These are phyloP conservation scores for Peromyscus attwateri DNA, from an alignment of 2,797 vertebrate genomes.

Conservation along the genomic window DNA sequence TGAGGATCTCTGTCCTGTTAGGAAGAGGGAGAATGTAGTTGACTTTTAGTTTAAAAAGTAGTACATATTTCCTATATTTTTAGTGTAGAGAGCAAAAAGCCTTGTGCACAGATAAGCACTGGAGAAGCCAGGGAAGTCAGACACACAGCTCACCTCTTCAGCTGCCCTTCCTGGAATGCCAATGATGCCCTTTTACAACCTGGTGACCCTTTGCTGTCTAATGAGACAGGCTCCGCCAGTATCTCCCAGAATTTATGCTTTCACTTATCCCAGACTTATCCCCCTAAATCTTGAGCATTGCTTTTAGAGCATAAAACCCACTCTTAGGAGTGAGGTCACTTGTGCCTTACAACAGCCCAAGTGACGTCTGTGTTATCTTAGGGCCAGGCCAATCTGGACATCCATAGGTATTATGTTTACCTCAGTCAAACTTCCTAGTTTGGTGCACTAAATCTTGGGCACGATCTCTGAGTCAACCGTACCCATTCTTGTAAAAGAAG, in stretches of 20 bases:
- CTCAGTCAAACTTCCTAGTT: background rate
- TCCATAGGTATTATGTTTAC: background rate
- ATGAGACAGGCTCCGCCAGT: background rate
- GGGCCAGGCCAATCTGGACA: background rate
- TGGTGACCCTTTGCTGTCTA: background rate
- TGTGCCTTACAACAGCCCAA: background rate
- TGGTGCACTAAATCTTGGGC: background rate
- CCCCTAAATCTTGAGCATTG: background rate
- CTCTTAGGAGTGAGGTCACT: background rate
- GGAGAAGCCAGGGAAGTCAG: background rate
- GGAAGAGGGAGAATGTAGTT: background rate
- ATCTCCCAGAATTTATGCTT: background rate
- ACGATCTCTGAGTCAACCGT: background rate
- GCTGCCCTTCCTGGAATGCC: background rate
- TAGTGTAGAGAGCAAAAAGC: background rate
- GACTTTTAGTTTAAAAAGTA: background rate
- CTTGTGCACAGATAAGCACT: background rate
- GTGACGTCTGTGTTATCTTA: background rate
- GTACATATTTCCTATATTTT: background rate
- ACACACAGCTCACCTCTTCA: background rate
- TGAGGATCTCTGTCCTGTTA: constrained; percentile 85
- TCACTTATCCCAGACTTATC: background rate
- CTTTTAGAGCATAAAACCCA: no score
- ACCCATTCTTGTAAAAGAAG: background rate
- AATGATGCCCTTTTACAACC: background rate